phyloP scores from a whole-genome alignment of 1,140 invertebrate species.

The Leucophenga varia region DNA sequence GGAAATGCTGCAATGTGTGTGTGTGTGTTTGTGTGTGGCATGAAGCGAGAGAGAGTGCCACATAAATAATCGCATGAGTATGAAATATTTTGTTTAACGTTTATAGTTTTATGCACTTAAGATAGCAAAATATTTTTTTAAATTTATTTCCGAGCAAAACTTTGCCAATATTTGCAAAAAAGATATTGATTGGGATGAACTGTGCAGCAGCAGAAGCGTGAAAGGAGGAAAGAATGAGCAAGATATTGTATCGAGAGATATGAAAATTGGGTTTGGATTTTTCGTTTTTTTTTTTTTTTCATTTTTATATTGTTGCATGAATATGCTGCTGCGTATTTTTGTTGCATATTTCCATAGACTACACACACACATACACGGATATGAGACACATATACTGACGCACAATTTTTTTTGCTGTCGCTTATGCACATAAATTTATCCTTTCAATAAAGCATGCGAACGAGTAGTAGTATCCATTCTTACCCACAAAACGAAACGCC shows the following conservation, averaged over 20 bases:
- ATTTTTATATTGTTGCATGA: too few species aligned
- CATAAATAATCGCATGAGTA: conserved; percentile 27
- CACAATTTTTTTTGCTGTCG: background rate
- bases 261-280: too few species aligned
- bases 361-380: conserved; percentile 18
- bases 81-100: conserved; percentile 52
- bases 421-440: conserved; percentile 45
- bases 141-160: conserved; percentile 41
- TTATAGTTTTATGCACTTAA: conserved; percentile 54
- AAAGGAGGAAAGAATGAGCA: conserved; percentile 5
- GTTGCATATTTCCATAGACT: conserved; percentile 1
- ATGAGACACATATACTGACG: conserved; percentile 6
- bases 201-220: background rate
- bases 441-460: conserved; percentile 25
- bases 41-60: too few species aligned
- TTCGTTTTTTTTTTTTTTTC: too few species aligned
- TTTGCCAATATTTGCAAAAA: conserved; percentile 52
- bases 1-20: too few species aligned
- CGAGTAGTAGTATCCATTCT: conserved; percentile 9
- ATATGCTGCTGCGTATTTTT: too few species aligned
- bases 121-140: conserved; percentile 43
- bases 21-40: conserved; percentile 1
- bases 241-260: too few species aligned
- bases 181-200: conserved; percentile 46
- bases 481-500: too few species aligned